Base-by-base conservation (phyloP, 1,140 invertebrate genomes). In the Oscheius sp. region DNA sequence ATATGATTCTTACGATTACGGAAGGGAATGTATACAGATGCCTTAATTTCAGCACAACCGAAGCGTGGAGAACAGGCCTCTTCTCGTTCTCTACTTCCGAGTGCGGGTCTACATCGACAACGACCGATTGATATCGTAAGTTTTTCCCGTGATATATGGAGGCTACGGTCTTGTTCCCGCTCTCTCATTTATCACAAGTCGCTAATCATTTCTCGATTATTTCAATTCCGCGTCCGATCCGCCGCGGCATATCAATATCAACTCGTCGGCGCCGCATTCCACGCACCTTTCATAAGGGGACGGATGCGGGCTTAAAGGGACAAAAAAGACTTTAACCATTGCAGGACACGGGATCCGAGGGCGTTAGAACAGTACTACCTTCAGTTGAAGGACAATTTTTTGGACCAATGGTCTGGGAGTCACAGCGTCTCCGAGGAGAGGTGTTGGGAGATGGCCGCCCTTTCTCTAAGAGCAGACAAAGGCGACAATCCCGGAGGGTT, bases 61-160 rank as follows among this genome's bases (percentile, higher is more conserved):
- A 86, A 91, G 90, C 84, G 91, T 91, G 86, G 93, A 92, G 75
- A 90, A 91, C 28, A 67, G 68, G 80, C 92, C 93, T 52, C 89
- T 94, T 29, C 88, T 95, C 79, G 91, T 91, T 79, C 90, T 97
- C 82, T 91, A 94, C 85, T 91, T 96, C 85, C 90, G 93, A 77
- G 92, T 97, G 78, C 92, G 95, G 85, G 96, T 93, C 86, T 95
- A 96, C 87, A 91, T 97, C 73, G 93, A 96, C 86, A 85, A 86
- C 69, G 85, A 85, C 68, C 80, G 86, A 28, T 82, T 93, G 63
- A 87, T 94, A 80, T 90, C 91, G 89, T 90, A 86, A 87, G 85
- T 82, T 49, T 59, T 55, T 71, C 3, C 35, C 66, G 61, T 36
- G 18, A 36, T 10, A 15, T 71, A 26, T 49, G 2, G n/a, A 36